These are phyloP conservation scores for Poicephalus meyeri DNA, from an alignment of 2,113 vertebrate species.

Conservation along the genomic window DNA sequence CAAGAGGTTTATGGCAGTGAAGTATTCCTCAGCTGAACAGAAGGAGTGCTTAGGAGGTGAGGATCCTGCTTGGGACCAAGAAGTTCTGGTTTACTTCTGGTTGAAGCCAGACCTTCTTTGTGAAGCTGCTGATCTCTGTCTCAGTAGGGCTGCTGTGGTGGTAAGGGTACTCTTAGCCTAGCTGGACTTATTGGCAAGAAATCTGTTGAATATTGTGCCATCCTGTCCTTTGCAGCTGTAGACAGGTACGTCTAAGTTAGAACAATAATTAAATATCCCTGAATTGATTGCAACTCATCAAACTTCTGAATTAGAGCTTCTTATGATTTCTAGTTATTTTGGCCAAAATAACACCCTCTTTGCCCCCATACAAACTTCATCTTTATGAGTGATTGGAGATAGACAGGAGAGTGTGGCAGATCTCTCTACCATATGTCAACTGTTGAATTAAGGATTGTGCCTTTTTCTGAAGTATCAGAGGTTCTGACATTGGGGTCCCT, in stretches of 20 bases:
- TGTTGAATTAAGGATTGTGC: constrained; percentile 21
- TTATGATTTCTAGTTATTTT: background rate
- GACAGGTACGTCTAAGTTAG: background rate
- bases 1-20: background rate
- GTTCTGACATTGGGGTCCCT: constrained; percentile 45
- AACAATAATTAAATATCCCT: background rate
- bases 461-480: constrained; percentile 29
- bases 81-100: background rate
- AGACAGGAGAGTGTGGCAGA: background rate
- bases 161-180: background rate
- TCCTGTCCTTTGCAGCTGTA: background rate
- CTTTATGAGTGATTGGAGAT: background rate
- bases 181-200: background rate
- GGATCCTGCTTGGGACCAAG: background rate
- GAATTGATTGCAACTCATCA: background rate
- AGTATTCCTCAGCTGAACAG: background rate
- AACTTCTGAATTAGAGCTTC: background rate
- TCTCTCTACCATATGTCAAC: background rate
- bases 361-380: background rate
- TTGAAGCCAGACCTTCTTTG: background rate
- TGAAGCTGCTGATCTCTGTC: background rate
- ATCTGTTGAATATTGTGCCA: background rate
- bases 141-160: rapidly evolving
- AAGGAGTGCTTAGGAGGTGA: background rate
- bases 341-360: background rate